A percentile compares a stretch with the other conserved stretches of the same genome.
Conservation (phyloP, 1,140 invertebrate species). For the Anadara kagoshimensis region DNA sequence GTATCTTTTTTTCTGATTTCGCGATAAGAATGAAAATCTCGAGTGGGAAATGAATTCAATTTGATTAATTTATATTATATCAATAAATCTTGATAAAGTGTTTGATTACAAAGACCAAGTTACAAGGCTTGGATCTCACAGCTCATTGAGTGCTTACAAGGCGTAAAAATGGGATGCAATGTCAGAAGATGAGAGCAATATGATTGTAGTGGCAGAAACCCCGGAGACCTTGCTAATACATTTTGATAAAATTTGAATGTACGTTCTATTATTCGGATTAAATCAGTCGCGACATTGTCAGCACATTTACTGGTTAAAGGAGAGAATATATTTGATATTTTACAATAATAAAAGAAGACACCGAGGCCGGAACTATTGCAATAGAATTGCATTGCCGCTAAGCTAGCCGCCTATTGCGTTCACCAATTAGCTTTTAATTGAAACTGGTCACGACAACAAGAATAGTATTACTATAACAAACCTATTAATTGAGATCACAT, state of each 20-base stretch:
- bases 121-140: slow-evolving; percentile 1
- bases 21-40: background rate
- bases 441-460: slow-evolving; percentile 48
- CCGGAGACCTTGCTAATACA: no score
- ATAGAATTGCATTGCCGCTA: slow-evolving; percentile 30
- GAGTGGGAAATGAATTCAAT: slow-evolving; percentile 7
- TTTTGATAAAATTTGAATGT: no score
- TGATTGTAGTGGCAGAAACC: no score
- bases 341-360: no score
- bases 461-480: slow-evolving; percentile 50
- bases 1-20: no score
- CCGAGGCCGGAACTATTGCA: slow-evolving; percentile 27
- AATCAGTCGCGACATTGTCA: no score
- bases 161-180: background rate
- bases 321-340: no score
- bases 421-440: slow-evolving; percentile 50
- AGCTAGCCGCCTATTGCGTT: slow-evolving; percentile 26
- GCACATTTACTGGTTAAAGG: no score
- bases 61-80: slow-evolving; percentile 1
- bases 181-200: no score
- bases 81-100: slow-evolving; percentile 15
- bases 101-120: slow-evolving; percentile 13
- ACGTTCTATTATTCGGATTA: no score
- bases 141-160: slow-evolving; percentile 5
- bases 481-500: slow-evolving; percentile 56